Percentiles rank a stretch among this genome's conserved stretches.
These are phyloP conservation scores for Dolichomitus sp. DNA, from an alignment of 2,888 invertebrate genomes.

Conservation along the genomic window DNA sequence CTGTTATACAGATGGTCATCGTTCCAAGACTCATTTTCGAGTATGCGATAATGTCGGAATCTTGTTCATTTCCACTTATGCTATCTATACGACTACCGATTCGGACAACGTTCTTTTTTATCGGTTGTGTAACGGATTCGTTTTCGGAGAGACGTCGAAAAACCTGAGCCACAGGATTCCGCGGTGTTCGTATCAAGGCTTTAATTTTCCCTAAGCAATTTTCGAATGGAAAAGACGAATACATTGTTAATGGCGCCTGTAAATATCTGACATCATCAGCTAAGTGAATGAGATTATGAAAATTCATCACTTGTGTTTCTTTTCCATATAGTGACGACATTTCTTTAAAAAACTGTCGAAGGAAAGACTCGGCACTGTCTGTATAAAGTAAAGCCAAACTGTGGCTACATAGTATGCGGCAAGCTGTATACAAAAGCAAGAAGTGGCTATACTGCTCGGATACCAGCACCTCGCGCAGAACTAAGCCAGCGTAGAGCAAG, in stretches of 20 bases:
- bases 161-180: conserved; percentile 3
- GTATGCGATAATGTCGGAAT: not conserved
- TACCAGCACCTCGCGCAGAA: conserved; percentile 39
- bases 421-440: conserved; percentile 44
- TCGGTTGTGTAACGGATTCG: not conserved
- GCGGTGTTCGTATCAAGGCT: conserved; percentile 3
- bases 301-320: not conserved
- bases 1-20: not conserved
- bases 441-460: conserved; percentile 56
- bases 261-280: conserved; percentile 58
- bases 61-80: not conserved
- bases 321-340: conserved; percentile 53
- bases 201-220: conserved; percentile 16
- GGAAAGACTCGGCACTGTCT: conserved; percentile 34
- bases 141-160: conserved; percentile 12
- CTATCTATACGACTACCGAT: not conserved
- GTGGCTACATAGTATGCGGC: conserved; percentile 57
- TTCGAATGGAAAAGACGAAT: conserved; percentile 53
- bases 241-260: conserved; percentile 58
- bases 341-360: conserved; percentile 47
- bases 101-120: not conserved
- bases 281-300: conserved; percentile 56
- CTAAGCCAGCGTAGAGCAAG: conserved; percentile 56
- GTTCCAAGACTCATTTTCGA: not conserved
- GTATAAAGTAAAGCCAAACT: conserved; percentile 22